Conservation (phyloP, 1,140 invertebrate species). For the Tetramorium alpestre region DNA sequence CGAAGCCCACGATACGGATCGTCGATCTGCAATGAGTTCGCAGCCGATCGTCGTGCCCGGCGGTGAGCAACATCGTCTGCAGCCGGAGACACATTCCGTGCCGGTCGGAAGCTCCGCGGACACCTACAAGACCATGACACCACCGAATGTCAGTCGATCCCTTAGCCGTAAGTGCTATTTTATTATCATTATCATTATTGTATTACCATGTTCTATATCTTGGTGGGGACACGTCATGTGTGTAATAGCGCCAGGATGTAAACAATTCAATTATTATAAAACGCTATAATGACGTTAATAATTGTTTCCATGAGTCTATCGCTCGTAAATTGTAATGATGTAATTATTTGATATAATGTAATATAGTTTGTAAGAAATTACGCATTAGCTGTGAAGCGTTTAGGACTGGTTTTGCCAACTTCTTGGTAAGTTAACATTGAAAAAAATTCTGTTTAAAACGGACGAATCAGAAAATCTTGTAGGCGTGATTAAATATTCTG, state of each 20-base stretch:
- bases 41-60: slow-evolving; percentile 83
- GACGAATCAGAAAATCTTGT: too few species aligned
- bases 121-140: slow-evolving; percentile 81
- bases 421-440: too few species aligned
- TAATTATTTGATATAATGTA: too few species aligned
- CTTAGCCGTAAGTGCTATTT: slow-evolving; percentile 77
- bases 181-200: neutral
- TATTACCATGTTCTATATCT: neutral
- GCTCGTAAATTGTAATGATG: neutral
- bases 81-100: slow-evolving; percentile 79
- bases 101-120: slow-evolving; percentile 77
- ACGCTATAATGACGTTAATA: neutral
- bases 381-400: too few species aligned
- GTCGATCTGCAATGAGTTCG: slow-evolving; percentile 77
- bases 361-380: too few species aligned
- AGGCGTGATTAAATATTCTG: too few species aligned
- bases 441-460: too few species aligned
- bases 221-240: neutral
- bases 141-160: slow-evolving; percentile 81
- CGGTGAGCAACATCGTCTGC: slow-evolving; percentile 77
- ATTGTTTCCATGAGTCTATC: neutral
- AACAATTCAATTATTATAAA: neutral
- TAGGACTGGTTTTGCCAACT: too few species aligned
- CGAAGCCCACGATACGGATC: neutral
- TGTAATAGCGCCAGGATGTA: neutral